A percentile compares a stretch with the other conserved stretches of the same genome.
Evolutionary conservation across 2,113 vertebrate species (phyloP).

Genomic region (Gadus macrocephalus): DNA sequence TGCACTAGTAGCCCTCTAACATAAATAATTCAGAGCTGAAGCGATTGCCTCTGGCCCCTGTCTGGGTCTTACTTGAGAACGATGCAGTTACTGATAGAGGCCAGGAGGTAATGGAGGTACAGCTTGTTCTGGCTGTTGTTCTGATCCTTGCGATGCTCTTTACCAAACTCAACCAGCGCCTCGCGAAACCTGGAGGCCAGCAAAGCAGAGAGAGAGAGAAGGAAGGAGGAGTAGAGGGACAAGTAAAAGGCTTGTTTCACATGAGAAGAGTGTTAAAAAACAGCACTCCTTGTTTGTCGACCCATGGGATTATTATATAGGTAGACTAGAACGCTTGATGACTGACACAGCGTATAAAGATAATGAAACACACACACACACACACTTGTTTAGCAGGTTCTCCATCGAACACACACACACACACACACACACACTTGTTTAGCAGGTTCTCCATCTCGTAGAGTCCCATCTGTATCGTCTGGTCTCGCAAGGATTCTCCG

Average conservation of each 20-base stretch:
- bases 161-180: constrained; percentile 80
- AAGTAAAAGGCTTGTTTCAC: background rate
- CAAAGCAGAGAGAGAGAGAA: background rate
- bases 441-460: constrained; percentile 86
- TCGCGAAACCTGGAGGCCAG: constrained; percentile 78
- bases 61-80: constrained; percentile 82
- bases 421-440: constrained; percentile 72
- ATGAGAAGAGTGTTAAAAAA: background rate
- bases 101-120: constrained; percentile 86
- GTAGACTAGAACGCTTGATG: background rate
- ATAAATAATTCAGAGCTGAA: too few relatives aligned
- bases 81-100: constrained; percentile 87
- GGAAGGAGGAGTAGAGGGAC: background rate
- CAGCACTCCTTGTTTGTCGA: background rate
- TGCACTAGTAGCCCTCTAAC: too few relatives aligned
- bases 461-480: constrained; percentile 84
- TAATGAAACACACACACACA: background rate
- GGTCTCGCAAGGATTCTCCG: constrained; percentile 75
- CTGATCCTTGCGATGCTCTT: constrained; percentile 75
- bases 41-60: too few relatives aligned
- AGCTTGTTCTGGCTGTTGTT: constrained; percentile 70
- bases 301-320: background rate
- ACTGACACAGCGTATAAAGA: background rate
- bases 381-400: constrained; percentile 83
- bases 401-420: constrained; percentile 63